These are phyloP conservation scores for Drosophila recens DNA, from an alignment of 2,888 invertebrate species.

Conservation along the genomic window DNA sequence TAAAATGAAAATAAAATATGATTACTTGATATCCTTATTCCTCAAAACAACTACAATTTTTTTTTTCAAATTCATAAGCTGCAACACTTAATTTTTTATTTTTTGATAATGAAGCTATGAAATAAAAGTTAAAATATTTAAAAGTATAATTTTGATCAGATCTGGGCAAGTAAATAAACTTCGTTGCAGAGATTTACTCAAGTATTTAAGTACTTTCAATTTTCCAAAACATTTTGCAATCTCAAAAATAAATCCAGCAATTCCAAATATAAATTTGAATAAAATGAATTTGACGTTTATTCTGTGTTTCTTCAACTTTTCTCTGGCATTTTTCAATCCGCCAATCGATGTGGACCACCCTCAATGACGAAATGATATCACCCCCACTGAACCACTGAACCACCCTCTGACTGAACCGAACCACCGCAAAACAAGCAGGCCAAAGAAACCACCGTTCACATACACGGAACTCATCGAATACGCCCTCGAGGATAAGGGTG, in stretches of 20 bases:
- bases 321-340: conserved; percentile 1
- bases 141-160: too few species aligned
- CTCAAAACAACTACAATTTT: too few species aligned
- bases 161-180: too few species aligned
- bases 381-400: conserved; percentile 7
- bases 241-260: too few species aligned
- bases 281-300: conserved; percentile 27
- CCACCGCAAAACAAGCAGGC: conserved; percentile 85
- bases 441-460: conserved; percentile 94
- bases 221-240: not conserved
- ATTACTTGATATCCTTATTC: too few species aligned
- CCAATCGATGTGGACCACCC: conserved; percentile 65
- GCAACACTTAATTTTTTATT: too few species aligned
- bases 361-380: conserved; percentile 16
- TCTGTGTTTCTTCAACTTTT: conserved; percentile 8
- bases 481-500: conserved; percentile 93
- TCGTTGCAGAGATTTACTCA: too few species aligned
- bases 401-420: conserved; percentile 58
- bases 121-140: too few species aligned
- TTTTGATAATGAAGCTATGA: too few species aligned
- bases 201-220: too few species aligned
- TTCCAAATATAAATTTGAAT: conserved; percentile 9
- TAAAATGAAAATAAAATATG: too few species aligned
- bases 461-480: conserved; percentile 96
- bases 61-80: too few species aligned